Evolutionary conservation across 2,888 invertebrate genomes (phyloP).

Genomic region (Drosophila histrio): DNA sequence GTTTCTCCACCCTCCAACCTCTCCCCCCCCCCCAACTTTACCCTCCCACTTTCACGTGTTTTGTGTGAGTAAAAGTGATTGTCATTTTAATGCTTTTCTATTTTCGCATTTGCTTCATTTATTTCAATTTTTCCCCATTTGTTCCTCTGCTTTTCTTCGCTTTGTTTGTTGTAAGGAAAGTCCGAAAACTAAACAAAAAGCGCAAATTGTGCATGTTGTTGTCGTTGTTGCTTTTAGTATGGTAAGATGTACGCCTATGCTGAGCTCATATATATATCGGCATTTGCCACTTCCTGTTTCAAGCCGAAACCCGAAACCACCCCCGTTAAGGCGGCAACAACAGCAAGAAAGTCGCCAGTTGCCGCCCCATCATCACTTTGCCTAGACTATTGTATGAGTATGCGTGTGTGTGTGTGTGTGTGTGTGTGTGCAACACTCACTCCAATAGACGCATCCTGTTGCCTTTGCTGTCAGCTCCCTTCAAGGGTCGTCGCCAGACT

Average conservation of each 20-base stretch:
- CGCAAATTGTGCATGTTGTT: slow-evolving; percentile 54
- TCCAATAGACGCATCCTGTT: slow-evolving; percentile 62
- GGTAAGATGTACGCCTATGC: slow-evolving; percentile 56
- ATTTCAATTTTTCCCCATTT: slow-evolving; percentile 55
- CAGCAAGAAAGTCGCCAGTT: slow-evolving; percentile 21
- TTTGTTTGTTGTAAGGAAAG: slow-evolving; percentile 45
- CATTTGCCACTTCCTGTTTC: slow-evolving; percentile 77
- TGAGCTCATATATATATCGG: slow-evolving; percentile 65
- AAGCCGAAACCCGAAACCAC: slow-evolving; percentile 54
- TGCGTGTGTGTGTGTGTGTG: slow-evolving; percentile 9
- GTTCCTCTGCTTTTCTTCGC: not conserved
- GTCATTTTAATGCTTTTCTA: slow-evolving; percentile 80
- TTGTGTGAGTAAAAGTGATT: slow-evolving; percentile 70
- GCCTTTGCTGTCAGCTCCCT: slow-evolving; percentile 7
- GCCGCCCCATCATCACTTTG: slow-evolving; percentile 65
- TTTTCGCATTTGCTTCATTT: slow-evolving; percentile 73
- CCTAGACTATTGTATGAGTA: slow-evolving; percentile 23
- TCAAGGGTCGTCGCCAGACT: slow-evolving; percentile 60
- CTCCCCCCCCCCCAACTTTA: not conserved
- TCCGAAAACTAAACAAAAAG: slow-evolving; percentile 79
- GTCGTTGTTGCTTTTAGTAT: slow-evolving; percentile 19
- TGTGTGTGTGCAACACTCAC: slow-evolving; percentile 22
- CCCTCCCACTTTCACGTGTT: slow-evolving; percentile 2
- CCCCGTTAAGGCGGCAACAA: slow-evolving; percentile 44
- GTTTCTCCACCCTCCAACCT: not conserved